Evolutionary conservation across 2,888 invertebrate species (phyloP).

Genomic region (Mystacides longicornis): DNA sequence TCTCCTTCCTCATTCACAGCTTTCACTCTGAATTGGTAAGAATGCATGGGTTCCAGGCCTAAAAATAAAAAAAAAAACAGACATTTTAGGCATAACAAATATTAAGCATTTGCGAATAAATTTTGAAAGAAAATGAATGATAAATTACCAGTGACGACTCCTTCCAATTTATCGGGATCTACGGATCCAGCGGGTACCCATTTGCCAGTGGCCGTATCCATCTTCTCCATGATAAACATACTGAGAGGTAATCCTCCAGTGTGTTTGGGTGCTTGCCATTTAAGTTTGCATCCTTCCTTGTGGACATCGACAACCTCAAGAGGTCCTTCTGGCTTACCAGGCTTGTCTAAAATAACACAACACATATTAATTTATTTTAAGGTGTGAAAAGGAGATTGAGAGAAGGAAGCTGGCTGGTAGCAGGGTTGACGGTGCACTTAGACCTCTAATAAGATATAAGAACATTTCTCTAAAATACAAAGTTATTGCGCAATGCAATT

Average conservation of each 20-base stretch:
- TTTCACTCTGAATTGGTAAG: constrained; percentile 96
- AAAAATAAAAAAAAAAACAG: constrained; percentile 18
- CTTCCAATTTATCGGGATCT: constrained; percentile 73
- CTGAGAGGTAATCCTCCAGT: constrained; percentile 90
- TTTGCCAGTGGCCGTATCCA: constrained; percentile 80
- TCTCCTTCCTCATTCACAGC: constrained; percentile 96
- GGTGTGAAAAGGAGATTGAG: too few relatives aligned
- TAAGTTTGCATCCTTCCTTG: constrained; percentile 87
- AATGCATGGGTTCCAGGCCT: constrained; percentile 89
- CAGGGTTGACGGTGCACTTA: not conserved
- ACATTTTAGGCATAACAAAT: not conserved
- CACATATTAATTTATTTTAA: too few relatives aligned
- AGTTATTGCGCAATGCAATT: too few relatives aligned
- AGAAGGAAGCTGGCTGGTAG: too few relatives aligned
- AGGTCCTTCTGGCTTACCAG: constrained; percentile 85
- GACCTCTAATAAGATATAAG: not conserved
- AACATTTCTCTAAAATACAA: not conserved
- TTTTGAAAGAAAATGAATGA: not conserved
- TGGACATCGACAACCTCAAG: constrained; percentile 85
- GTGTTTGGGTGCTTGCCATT: constrained; percentile 94
- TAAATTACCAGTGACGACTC: constrained; percentile 60
- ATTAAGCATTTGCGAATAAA: not conserved
- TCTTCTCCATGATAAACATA: constrained; percentile 89
- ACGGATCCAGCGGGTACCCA: constrained; percentile 84
- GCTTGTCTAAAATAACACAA: constrained; percentile 59